phyloP scores from a whole-genome alignment of 2,888 invertebrate genomes.

The Baccha elongata region DNA sequence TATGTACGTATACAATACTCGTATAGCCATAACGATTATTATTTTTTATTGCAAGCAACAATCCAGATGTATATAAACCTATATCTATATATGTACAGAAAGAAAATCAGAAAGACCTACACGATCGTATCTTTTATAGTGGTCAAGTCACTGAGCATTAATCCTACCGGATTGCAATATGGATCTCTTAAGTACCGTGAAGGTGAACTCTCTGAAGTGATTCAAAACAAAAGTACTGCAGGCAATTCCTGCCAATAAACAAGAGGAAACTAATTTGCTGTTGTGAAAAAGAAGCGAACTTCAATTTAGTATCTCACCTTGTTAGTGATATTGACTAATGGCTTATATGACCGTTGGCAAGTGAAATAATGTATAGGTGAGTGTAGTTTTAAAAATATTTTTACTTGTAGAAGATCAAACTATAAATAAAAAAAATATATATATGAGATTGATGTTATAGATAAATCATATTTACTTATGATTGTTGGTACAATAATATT shows the following conservation, averaged over 20 bases:
- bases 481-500: too few species aligned
- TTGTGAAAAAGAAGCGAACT: conserved; percentile 76
- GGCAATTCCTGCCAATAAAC: conserved; percentile 66
- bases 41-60: conserved; percentile 28
- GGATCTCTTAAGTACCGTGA: conserved; percentile 58
- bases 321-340: conserved; percentile 79
- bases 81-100: too few species aligned
- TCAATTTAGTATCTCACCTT: conserved; percentile 82
- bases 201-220: conserved; percentile 18
- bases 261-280: conserved; percentile 69
- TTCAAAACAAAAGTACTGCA: conserved; percentile 47
- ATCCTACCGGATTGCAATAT: conserved; percentile 57
- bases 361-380: too few species aligned
- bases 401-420: too few species aligned
- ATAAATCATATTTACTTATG: too few species aligned
- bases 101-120: conserved; percentile 66
- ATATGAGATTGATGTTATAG: too few species aligned
- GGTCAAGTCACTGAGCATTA: conserved; percentile 68
- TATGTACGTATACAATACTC: conserved; percentile 28
- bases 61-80: conserved; percentile 20
- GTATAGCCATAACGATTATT: conserved; percentile 36
- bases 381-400: too few species aligned
- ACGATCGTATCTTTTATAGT: conserved; percentile 47
- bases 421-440: too few species aligned
- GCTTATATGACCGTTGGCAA: conserved; percentile 65